These are phyloP conservation scores for Frieseomelitta varia DNA, from an alignment of 1,140 invertebrate species.

Conservation along the genomic window DNA sequence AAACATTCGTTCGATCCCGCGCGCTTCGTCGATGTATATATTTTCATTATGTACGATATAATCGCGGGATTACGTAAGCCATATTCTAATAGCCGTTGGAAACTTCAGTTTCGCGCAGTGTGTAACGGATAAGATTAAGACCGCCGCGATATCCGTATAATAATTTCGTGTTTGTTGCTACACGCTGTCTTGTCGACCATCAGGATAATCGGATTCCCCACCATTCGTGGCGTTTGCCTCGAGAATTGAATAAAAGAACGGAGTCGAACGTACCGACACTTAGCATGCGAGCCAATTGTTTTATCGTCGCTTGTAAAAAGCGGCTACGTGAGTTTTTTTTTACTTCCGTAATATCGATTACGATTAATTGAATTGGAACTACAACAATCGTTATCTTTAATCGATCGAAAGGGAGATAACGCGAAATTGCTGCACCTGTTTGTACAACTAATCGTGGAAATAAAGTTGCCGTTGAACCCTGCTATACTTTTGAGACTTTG, in stretches of 20 bases:
- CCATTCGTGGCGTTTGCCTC: no score
- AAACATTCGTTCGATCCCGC: background rate
- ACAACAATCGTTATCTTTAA: background rate
- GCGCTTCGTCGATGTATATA: background rate
- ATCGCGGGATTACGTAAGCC: background rate
- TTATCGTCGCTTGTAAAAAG: background rate
- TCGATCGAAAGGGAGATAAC: background rate
- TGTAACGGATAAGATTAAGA: slow-evolving; percentile 40
- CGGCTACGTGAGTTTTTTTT: background rate
- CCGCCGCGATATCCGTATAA: slow-evolving; percentile 7
- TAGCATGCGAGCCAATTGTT: background rate
- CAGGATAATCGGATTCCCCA: background rate
- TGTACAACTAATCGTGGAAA: background rate
- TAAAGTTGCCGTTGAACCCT: background rate
- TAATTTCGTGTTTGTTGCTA: slow-evolving; percentile 1
- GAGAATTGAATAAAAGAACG: background rate
- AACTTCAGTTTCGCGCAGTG: background rate
- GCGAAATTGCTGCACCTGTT: background rate
- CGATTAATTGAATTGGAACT: slow-evolving; percentile 8
- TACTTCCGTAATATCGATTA: background rate
- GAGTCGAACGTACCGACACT: background rate
- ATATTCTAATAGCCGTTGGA: slow-evolving; percentile 3
- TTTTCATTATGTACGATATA: background rate
- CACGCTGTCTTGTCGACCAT: no score
- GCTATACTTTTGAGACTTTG: no score